These are phyloP conservation scores for Conus ventricosus DNA, from an alignment of 1,140 invertebrate genomes.

Conservation along the genomic window DNA sequence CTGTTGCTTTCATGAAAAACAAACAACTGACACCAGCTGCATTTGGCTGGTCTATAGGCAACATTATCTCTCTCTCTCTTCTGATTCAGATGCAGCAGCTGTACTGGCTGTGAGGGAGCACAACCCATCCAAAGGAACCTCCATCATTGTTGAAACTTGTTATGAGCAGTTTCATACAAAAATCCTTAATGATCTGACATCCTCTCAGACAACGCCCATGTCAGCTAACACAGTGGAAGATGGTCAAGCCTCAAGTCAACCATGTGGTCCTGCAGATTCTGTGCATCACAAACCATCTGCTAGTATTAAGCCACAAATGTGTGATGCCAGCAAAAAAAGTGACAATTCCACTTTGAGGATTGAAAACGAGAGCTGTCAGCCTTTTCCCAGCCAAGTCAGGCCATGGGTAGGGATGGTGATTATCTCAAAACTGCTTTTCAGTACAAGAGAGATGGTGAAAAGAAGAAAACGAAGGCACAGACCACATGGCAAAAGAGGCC, in stretches of 20 bases:
- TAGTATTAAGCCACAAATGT: not conserved
- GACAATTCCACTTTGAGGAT: not conserved
- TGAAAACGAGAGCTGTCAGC: not conserved
- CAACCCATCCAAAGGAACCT: not conserved
- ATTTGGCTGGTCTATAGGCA: too few relatives aligned
- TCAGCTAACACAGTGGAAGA: too few relatives aligned
- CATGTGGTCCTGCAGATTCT: too few relatives aligned
- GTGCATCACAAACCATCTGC: not conserved
- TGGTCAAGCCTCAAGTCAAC: too few relatives aligned
- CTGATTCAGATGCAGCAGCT: not conserved
- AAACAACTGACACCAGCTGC: too few relatives aligned
- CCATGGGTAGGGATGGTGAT: not conserved
- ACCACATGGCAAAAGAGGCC: not conserved
- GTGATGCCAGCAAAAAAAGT: not conserved
- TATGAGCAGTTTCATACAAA: constrained; percentile 13
- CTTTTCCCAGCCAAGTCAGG: not conserved
- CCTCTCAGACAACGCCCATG: not conserved
- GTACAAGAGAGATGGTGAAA: not conserved
- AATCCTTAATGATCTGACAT: not conserved
- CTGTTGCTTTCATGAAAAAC: too few relatives aligned
- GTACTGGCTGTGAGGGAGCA: not conserved
- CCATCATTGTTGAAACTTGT: not conserved
- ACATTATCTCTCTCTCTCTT: not conserved
- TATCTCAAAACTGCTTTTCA: not conserved
- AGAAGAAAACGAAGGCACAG: not conserved